Evolutionary conservation across 2,797 vertebrate species (phyloP).

Genomic region (Pristis pectinata): DNA sequence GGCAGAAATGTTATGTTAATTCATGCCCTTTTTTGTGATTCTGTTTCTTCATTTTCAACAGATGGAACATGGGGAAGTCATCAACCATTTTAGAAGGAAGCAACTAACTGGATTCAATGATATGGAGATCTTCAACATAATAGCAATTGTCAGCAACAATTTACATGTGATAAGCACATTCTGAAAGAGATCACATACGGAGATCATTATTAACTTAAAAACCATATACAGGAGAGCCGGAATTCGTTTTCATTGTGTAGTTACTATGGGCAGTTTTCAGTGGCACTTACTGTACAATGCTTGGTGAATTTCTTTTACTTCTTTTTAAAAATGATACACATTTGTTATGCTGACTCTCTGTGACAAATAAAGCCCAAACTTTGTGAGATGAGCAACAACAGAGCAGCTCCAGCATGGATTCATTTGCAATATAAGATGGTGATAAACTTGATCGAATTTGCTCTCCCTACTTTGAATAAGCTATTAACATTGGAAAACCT

Average conservation of each 20-base stretch:
- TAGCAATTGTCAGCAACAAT: constrained; percentile 17
- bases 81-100: not conserved
- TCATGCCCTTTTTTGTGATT: not conserved
- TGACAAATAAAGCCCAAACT: not conserved
- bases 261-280: not conserved
- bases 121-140: constrained; percentile 13
- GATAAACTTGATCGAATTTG: not conserved
- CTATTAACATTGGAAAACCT: not conserved
- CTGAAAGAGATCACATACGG: constrained; percentile 9
- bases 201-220: constrained; percentile 11
- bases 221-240: not conserved
- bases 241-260: not conserved
- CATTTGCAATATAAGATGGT: not conserved
- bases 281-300: not conserved
- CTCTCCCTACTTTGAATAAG: not conserved
- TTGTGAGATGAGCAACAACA: not conserved
- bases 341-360: too few species aligned
- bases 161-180: not conserved
- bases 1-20: not conserved
- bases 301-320: not conserved
- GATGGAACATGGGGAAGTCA: not conserved
- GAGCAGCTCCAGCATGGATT: not conserved
- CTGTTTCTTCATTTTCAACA: not conserved
- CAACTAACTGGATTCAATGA: not conserved
- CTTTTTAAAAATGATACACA: not conserved